Evolutionary conservation across 2,888 invertebrate genomes (phyloP), one percentile per base, ranked within the genome.

Genomic region (Stictocephala bisonia): DNA sequence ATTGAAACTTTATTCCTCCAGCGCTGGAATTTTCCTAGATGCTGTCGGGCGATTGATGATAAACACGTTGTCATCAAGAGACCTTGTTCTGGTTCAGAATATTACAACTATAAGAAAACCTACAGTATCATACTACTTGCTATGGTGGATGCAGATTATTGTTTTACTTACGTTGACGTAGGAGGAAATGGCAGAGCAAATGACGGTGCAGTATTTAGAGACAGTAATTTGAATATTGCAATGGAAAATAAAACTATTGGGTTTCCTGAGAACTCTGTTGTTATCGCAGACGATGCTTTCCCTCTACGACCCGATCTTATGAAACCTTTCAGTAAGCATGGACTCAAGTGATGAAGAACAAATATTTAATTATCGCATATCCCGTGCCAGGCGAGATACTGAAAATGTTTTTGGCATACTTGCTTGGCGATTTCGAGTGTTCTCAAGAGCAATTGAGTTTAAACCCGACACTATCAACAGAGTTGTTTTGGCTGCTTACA

Each of bases 161-260:
- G 69, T 31, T 77, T 77, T 51, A 53, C 22, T 27, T 77, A 77
- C 56, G 53, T 74, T 40, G 72, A 77, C 53, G 72, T 75, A 22
- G 74, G 74, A 35, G 66, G 51, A 58, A 50, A 66, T 66, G 44
- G 67, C 11, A 9, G 31, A 26, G 27, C 29, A 15, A 18, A 9
- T 18, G 48, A 67, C 50, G 31, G 67, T 48, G 50, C 26, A 50
- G 67, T 67, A 24, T 67, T 67, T 15, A 27, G 29, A 67, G 26
- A 27, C 29, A 50, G 50, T 67, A 15, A 35, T 50, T n/a, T 67
- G 29, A 29, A 70, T 20, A 64, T 35, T 18, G 6, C 35, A 35
- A 64, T 64, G 41, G 66, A 64, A 35, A 64, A 40, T 11, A 64
- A 64, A 41, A 35, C 35, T 0, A 15, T 64, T 35, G 41, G 41